Conservation (phyloP, 2,888 invertebrate species). For the Lamellibrachia satsuma region DNA sequence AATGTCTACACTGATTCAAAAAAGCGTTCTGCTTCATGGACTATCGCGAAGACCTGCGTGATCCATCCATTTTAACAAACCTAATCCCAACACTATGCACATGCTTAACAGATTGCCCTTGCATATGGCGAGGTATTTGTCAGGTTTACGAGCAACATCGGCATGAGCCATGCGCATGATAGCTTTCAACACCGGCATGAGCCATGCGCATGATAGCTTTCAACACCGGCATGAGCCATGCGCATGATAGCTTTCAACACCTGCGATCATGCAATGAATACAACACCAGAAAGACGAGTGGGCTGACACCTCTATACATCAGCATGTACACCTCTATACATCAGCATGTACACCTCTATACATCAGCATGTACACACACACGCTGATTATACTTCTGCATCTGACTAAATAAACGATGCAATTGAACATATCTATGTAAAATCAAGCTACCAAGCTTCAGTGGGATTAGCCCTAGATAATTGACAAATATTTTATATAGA, state of each 20-base stretch:
- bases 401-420: neutral
- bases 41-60: neutral
- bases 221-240: no score
- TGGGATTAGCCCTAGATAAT: neutral
- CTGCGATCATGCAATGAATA: neutral
- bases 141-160: neutral
- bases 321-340: neutral
- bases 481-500: neutral
- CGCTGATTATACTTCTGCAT: neutral
- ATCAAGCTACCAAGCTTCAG: neutral
- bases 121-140: neutral
- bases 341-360: neutral
- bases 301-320: neutral
- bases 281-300: neutral
- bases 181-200: no score
- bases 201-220: no score
- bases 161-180: no score
- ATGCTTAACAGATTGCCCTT: neutral
- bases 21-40: neutral
- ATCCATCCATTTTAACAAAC: neutral
- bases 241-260: no score
- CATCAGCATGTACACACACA: neutral
- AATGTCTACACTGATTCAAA: neutral
- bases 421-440: neutral
- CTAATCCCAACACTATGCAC: neutral